Percentiles rank a stretch among this genome's conserved stretches.
Conservation (phyloP, 2,113 vertebrate species). For the Thalassoma bifasciatum region DNA sequence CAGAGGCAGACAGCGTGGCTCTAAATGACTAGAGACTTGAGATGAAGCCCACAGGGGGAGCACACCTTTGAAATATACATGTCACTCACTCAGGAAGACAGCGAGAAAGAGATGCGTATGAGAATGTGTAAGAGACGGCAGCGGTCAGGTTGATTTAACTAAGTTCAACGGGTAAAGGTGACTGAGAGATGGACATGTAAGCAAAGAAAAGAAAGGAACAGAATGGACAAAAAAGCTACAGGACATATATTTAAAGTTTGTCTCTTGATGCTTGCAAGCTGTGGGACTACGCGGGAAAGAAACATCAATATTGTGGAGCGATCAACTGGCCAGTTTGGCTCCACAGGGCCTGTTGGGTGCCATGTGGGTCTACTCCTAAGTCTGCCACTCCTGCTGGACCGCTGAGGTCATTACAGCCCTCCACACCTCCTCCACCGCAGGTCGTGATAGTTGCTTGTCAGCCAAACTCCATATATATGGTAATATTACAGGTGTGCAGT, state of each 20-base stretch:
- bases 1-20: conserved; percentile 64
- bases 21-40: conserved; percentile 77
- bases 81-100: conserved; percentile 59
- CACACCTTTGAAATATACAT: conserved; percentile 82
- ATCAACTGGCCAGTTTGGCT: conserved; percentile 57
- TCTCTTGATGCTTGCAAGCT: conserved; percentile 19
- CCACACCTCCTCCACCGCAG: conserved; percentile 50
- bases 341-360: conserved; percentile 39
- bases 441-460: conserved; percentile 51
- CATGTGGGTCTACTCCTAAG: conserved; percentile 46
- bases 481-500: conserved; percentile 68
- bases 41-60: conserved; percentile 67
- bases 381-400: conserved; percentile 51
- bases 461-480: conserved; percentile 82
- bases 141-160: conserved; percentile 25
- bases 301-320: conserved; percentile 22
- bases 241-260: conserved; percentile 39
- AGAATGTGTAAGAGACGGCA: conserved; percentile 20
- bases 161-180: not conserved
- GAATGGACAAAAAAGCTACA: conserved; percentile 11
- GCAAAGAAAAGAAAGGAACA: not conserved
- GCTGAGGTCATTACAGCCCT: conserved; percentile 58
- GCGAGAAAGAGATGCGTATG: conserved; percentile 3
- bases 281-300: conserved; percentile 5
- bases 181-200: not conserved